Base-by-base conservation (phyloP, 2,113 vertebrate species). In the Heteronetta atricapilla region DNA sequence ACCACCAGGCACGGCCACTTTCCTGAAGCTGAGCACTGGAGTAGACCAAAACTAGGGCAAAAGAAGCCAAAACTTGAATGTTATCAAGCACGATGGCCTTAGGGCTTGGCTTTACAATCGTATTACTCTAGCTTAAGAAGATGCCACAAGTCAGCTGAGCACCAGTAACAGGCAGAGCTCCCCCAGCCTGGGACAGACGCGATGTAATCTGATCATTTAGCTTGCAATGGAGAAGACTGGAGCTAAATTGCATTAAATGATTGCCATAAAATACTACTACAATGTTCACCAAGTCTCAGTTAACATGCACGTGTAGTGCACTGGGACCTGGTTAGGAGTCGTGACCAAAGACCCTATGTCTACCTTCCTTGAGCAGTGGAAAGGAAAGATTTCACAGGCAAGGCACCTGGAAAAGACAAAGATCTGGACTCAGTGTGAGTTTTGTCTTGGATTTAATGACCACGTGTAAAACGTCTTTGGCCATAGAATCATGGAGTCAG, bases 141-240 rank as follows among this genome's bases (percentile, higher is more conserved):
- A 89, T 68, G 81, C 86, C 93, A 84, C 34, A 6, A 60, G 81
- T 84, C 95, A 90, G 94, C 89, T 84, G 94, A 94, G 95, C 83
- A 75, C 64, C 88, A 40, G 90, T 1, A 31, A 75, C 0, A 3
- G 83, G 89, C 58, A 62, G 80, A 81, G 94, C 83, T 84, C 60
- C 60, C 76, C 68, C 69, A 60, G 95, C 94, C 86, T 38, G 15
- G 23, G 74, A 83, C 94, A 95, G 92, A 94, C 84, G 80, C 64
- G 31, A 16, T 42, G 76, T 58, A 86, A 96, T 69, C 60, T 89
- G 90, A 94, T 81, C 68, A 12, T 31, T 70, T 13, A 52, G 64
- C 83, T 88, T 0, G 0, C 86, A 31, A 44, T 48, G 86, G 66
- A 81, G 55, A 90, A 75, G 64, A 4, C 64, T 46, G 82, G 81